Evolutionary conservation across 2,888 invertebrate genomes (phyloP).

Genomic region (Cybosia mesomella): DNA sequence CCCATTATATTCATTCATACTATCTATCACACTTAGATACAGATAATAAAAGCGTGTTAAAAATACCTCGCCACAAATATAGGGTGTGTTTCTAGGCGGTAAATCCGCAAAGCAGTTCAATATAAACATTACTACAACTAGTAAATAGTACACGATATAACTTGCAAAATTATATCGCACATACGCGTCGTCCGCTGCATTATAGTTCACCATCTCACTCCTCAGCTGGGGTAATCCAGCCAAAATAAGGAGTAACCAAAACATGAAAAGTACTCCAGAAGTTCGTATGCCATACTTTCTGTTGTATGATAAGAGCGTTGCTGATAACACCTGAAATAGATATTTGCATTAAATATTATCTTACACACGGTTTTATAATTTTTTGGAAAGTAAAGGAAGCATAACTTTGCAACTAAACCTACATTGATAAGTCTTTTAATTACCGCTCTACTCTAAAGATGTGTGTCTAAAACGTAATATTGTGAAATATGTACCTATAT

Average conservation of each 20-base stretch:
- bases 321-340: constrained; percentile 88
- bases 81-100: constrained; percentile 89
- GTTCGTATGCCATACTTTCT: constrained; percentile 94
- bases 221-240: constrained; percentile 92
- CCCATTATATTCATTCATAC: neutral
- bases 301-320: constrained; percentile 91
- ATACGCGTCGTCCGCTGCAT: constrained; percentile 77
- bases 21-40: neutral
- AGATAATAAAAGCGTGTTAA: neutral
- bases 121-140: constrained; percentile 89
- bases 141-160: constrained; percentile 92
- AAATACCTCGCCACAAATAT: constrained; percentile 88
- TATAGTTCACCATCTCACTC: constrained; percentile 82
- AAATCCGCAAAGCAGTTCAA: constrained; percentile 93
- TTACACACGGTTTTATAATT: neutral
- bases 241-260: constrained; percentile 93
- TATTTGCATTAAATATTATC: neutral
- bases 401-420: neutral
- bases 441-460: too few relatives aligned
- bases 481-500: too few relatives aligned
- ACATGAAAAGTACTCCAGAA: constrained; percentile 95
- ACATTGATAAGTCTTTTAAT: neutral
- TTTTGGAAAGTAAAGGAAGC: neutral
- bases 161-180: constrained; percentile 89
- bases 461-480: too few relatives aligned